These are phyloP conservation scores for Hoplodrina ambigua DNA, from an alignment of 2,888 invertebrate species.

Conservation along the genomic window DNA sequence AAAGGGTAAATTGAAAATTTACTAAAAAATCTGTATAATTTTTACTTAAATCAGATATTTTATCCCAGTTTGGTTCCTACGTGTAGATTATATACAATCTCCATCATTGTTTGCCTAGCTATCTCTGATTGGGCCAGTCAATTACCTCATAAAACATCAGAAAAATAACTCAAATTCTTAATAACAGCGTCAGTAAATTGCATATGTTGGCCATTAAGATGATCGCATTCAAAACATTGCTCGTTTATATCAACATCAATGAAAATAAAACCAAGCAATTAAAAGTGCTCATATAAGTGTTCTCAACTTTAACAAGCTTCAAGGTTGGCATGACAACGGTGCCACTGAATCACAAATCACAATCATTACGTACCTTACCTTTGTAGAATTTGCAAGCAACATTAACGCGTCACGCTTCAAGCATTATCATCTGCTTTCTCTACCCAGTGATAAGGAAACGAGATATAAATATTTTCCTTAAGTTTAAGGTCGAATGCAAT, in stretches of 20 bases:
- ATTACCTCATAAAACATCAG: not conserved
- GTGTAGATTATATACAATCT: too few species aligned
- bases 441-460: constrained; percentile 35
- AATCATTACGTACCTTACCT: constrained; percentile 60
- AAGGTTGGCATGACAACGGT: constrained; percentile 57
- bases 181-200: constrained; percentile 4
- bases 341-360: constrained; percentile 61
- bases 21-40: too few species aligned
- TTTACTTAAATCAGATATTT: too few species aligned
- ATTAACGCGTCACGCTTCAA: constrained; percentile 60
- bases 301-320: constrained; percentile 51
- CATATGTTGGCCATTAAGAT: constrained; percentile 15
- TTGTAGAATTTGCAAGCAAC: constrained; percentile 60
- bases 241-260: constrained; percentile 35
- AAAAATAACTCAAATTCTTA: not conserved
- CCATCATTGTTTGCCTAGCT: not conserved
- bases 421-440: constrained; percentile 62
- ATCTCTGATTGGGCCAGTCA: not conserved
- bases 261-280: constrained; percentile 41
- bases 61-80: too few species aligned
- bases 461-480: constrained; percentile 28
- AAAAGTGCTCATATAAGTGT: constrained; percentile 29
- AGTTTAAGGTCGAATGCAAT: constrained; percentile 25
- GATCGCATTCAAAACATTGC: constrained; percentile 30
- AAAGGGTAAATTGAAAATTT: too few species aligned